phyloP scores from a whole-genome alignment of 2,113 vertebrate genomes.

The Cairina moschata region DNA sequence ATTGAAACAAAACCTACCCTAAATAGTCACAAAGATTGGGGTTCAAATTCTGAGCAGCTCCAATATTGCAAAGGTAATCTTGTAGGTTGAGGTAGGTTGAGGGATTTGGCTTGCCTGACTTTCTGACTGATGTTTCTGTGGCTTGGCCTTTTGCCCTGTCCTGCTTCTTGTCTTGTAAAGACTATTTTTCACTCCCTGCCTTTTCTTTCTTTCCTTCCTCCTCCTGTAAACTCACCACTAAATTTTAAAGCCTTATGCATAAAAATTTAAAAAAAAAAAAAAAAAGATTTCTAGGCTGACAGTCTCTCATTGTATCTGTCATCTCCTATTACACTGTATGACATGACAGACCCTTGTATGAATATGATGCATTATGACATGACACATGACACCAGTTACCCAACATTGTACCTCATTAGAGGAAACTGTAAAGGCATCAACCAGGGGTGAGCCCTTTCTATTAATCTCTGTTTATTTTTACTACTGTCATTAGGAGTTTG shows the following conservation, averaged over 20 bases:
- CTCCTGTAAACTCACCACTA: not conserved
- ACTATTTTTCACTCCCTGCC: not conserved
- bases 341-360: slow-evolving; percentile 52
- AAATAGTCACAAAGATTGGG: not conserved
- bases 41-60: not conserved
- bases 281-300: slow-evolving; percentile 3
- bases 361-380: slow-evolving; percentile 56
- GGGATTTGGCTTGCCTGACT: not conserved
- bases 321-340: slow-evolving; percentile 51
- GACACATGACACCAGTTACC: slow-evolving; percentile 72
- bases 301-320: slow-evolving; percentile 56
- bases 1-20: not conserved
- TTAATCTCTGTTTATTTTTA: slow-evolving; percentile 51
- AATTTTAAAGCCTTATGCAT: not conserved
- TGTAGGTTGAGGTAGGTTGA: not conserved
- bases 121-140: not conserved
- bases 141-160: not conserved
- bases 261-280: not conserved
- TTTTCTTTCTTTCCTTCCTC: not conserved
- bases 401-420: slow-evolving; percentile 67
- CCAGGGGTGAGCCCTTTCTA: not conserved
- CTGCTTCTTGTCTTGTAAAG: not conserved
- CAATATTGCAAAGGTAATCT: not conserved
- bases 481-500: slow-evolving; percentile 6
- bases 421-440: slow-evolving; percentile 25